Conservation (phyloP, 2,113 vertebrate genomes). For the Ramphastos sulfuratus region DNA sequence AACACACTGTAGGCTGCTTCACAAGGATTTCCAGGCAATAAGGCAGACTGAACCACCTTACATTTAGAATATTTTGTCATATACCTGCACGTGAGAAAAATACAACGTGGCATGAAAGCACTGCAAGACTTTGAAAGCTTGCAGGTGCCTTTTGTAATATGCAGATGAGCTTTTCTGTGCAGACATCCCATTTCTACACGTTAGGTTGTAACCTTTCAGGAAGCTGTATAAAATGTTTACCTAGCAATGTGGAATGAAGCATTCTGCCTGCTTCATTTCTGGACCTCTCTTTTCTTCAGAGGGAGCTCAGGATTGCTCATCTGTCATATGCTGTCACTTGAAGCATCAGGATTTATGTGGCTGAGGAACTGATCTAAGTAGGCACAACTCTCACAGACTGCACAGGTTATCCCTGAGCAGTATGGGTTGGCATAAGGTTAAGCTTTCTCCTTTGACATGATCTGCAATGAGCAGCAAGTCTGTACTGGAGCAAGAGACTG, state of each 20-base stretch:
- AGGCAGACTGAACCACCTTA: not conserved
- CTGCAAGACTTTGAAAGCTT: not conserved
- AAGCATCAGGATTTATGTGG: not conserved
- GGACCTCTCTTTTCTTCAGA: not conserved
- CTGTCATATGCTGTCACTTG: not conserved
- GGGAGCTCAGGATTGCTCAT: not conserved
- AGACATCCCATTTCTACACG: not conserved
- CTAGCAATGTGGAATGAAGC: not conserved
- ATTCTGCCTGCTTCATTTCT: not conserved
- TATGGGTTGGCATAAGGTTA: not conserved
- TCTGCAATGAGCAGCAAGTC: not conserved
- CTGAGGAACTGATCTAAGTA: not conserved
- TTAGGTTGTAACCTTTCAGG: not conserved
- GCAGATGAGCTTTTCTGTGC: not conserved
- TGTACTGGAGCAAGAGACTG: not conserved
- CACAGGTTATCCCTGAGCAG: not conserved
- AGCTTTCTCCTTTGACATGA: not conserved
- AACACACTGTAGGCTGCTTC: not conserved
- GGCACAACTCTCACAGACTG: not conserved
- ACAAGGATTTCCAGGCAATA: not conserved
- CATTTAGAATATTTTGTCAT: constrained; percentile 23
- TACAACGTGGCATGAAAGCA: not conserved
- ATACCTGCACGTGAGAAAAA: not conserved
- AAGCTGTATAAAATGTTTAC: not conserved
- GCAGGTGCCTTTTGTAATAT: not conserved